Percentiles rank a stretch among this genome's conserved stretches.
Conservation (phyloP, 2,797 vertebrate genomes). For the Falco rusticolus region DNA sequence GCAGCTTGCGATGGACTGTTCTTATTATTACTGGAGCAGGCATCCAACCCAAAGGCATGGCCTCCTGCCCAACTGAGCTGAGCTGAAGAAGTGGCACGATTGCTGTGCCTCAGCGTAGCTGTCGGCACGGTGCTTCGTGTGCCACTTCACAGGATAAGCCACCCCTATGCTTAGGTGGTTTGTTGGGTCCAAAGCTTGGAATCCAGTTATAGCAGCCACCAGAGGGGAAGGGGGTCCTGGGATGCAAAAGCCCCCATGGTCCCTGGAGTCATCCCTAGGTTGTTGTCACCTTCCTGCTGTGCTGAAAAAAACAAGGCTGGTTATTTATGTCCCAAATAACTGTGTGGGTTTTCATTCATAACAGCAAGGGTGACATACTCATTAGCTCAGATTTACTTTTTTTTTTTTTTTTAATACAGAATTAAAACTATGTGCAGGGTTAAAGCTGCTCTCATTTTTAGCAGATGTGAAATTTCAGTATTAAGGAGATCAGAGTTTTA, state of each 20-base stretch:
- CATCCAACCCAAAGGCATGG: background rate
- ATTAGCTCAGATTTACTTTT: background rate
- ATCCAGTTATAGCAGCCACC: background rate
- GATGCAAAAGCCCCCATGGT: background rate
- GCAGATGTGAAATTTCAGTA: background rate
- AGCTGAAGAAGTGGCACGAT: background rate
- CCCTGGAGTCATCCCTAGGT: background rate
- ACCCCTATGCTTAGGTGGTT: background rate
- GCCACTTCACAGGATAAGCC: background rate
- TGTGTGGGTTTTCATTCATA: background rate
- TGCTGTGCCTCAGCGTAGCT: background rate
- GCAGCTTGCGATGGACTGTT: background rate
- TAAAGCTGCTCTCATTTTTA: background rate
- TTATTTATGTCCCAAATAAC: background rate
- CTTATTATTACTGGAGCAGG: background rate
- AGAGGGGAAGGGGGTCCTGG: background rate
- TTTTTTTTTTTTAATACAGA: background rate
- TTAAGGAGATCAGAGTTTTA: background rate
- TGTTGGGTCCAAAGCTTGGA: background rate
- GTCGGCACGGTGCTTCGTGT: rapidly evolving
- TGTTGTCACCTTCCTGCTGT: background rate
- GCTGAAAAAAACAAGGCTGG: background rate
- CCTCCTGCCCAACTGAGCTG: background rate
- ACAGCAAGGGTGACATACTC: background rate
- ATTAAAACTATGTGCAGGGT: background rate